Conservation (phyloP, 2,888 invertebrate genomes). For the Bombylius major region DNA sequence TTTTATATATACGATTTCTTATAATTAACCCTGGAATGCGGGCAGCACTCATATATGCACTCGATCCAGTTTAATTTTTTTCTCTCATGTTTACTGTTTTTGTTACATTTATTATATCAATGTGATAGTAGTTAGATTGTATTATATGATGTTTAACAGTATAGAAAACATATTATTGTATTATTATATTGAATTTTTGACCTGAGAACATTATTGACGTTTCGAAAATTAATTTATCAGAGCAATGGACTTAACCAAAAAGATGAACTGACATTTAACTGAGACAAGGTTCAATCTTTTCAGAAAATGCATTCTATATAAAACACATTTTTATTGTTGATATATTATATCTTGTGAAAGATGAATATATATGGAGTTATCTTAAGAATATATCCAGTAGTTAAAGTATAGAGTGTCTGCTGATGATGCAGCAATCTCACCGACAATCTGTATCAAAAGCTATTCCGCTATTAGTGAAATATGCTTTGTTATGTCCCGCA, state of each 20-base stretch:
- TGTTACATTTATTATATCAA: too few species aligned
- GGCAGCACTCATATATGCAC: background rate
- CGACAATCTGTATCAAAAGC: slow-evolving; percentile 14
- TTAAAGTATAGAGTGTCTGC: too few species aligned
- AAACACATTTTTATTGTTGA: background rate
- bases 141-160: too few species aligned
- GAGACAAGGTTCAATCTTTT: background rate
- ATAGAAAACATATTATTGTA: too few species aligned
- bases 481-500: slow-evolving; percentile 19
- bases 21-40: background rate
- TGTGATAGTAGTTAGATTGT: too few species aligned
- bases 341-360: too few species aligned
- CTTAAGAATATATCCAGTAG: background rate
- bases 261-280: background rate
- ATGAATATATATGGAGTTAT: background rate
- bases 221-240: slow-evolving; percentile 12
- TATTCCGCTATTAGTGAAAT: slow-evolving; percentile 24
- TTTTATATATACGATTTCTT: background rate
- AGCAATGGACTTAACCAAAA: background rate
- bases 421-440: background rate
- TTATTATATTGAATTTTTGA: background rate
- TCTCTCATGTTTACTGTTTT: too few species aligned
- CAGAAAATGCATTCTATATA: background rate
- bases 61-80: background rate
- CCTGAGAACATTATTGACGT: slow-evolving; percentile 2